Percentiles rank a stretch among this genome's conserved stretches.
phyloP scores from a whole-genome alignment of 2,888 invertebrate species.

The Melanostoma mellinum region DNA sequence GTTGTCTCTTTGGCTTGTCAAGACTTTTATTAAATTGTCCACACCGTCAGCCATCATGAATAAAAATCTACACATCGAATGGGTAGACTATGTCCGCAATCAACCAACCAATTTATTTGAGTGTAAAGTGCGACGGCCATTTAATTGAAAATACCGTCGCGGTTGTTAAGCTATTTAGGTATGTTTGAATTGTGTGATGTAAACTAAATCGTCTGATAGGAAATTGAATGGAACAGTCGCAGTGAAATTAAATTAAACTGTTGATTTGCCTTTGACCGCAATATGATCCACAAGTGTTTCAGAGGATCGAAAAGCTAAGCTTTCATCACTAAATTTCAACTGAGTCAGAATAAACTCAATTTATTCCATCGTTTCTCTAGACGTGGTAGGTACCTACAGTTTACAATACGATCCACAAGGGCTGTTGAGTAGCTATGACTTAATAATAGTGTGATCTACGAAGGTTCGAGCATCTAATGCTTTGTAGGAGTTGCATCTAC shows the following conservation, averaged over 20 bases:
- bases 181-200: background rate
- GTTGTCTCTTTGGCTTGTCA: constrained; percentile 32
- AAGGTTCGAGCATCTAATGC: too few species aligned
- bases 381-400: too few species aligned
- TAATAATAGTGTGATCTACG: too few species aligned
- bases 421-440: too few species aligned
- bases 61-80: constrained; percentile 38
- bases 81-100: constrained; percentile 26
- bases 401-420: too few species aligned
- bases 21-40: constrained; percentile 29
- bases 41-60: constrained; percentile 23
- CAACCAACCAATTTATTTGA: constrained; percentile 34
- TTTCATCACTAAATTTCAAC: too few species aligned
- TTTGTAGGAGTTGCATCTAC: background rate
- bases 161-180: background rate
- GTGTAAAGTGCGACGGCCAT: constrained; percentile 44
- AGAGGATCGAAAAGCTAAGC: too few species aligned
- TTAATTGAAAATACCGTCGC: constrained; percentile 44
- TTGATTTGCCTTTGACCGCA: constrained; percentile 24
- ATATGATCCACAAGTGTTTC: constrained; percentile 45
- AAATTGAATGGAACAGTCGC: background rate
- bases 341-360: too few species aligned
- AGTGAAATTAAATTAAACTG: constrained; percentile 39
- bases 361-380: too few species aligned
- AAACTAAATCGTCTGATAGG: background rate